Conservation (phyloP, 2,113 vertebrate species). For the Alethe castanea region DNA sequence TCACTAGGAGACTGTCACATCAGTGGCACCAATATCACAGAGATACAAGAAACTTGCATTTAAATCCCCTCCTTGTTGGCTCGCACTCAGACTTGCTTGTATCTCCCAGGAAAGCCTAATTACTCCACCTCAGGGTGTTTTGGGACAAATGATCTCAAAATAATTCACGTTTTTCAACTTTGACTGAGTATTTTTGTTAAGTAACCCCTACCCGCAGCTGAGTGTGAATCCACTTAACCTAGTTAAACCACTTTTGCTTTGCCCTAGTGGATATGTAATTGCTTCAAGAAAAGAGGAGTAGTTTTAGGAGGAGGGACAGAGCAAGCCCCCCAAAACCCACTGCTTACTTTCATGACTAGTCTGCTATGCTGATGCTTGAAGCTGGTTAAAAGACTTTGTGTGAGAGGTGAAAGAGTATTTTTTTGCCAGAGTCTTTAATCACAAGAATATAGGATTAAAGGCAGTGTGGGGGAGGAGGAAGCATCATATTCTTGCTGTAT, state of each 20-base stretch:
- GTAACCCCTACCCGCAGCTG: neutral
- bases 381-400: neutral
- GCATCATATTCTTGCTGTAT: accelerated
- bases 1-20: neutral
- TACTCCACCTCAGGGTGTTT: neutral
- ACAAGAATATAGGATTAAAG: slow-evolving; percentile 10
- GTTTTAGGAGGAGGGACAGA: neutral
- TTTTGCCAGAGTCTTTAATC: neutral
- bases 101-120: neutral
- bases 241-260: neutral
- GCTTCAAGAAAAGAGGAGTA: neutral
- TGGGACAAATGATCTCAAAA: neutral
- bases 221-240: neutral
- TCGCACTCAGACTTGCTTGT: neutral
- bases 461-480: neutral
- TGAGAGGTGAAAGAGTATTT: neutral
- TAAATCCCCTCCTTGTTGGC: neutral
- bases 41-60: neutral
- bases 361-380: neutral
- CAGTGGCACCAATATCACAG: neutral
- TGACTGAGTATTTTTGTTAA: neutral
- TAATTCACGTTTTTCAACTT: neutral
- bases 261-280: neutral
- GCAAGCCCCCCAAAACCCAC: neutral
- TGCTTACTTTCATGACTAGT: neutral